Evolutionary conservation across 2,888 invertebrate species (phyloP), one percentile per base, ranked within the genome.

Genomic region (Halictus quadricinctus): DNA sequence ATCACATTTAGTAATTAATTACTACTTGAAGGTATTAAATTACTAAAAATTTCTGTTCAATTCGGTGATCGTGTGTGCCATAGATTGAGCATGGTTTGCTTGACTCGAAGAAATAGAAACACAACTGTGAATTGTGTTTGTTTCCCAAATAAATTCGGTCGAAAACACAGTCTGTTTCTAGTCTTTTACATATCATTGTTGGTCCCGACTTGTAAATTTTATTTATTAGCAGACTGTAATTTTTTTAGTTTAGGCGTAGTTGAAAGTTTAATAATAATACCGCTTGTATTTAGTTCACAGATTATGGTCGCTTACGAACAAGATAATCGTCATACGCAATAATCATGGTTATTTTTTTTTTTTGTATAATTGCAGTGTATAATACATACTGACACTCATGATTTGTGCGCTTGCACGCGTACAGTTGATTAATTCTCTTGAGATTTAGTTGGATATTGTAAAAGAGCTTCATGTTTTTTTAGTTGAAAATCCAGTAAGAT

Each of bases 281-380:
- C 21, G 41, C 21, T 41, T 36, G 66, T 66, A 21, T 64, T 64
- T 64, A 7, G 10, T 64, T 10, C 2, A 15, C 2, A 64, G 15
- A 64, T 66, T 64, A 64, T 64, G 25, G 29, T 18, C 29, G 36
- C 64, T 29, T 64, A 64, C 29, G 64, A 64, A 64, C 29, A 36
- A 18, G 64, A 29, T 64, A 64, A 58, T 58, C 58, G 58, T n/a
- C n/a, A n/a, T 58, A 58, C 58, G 58, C n/a, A 58, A 58, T 58
- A n/a, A 58, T 58, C 58, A n/a, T n/a, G 58, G 58, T n/a, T 58
- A 54, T 54, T n/a, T 58, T 58, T 54, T 58, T 64, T 58, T 64
- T 25, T 13, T 29, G 29, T 29, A 64, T 64, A 64, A 41, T 69
- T 69, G 69, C 36, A 69, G 69, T 69, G 69, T 41, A 41, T 41